Percentiles rank a stretch among this genome's conserved stretches.
Evolutionary conservation across 2,888 invertebrate species (phyloP).

Genomic region (Ischnus inquisitorius): DNA sequence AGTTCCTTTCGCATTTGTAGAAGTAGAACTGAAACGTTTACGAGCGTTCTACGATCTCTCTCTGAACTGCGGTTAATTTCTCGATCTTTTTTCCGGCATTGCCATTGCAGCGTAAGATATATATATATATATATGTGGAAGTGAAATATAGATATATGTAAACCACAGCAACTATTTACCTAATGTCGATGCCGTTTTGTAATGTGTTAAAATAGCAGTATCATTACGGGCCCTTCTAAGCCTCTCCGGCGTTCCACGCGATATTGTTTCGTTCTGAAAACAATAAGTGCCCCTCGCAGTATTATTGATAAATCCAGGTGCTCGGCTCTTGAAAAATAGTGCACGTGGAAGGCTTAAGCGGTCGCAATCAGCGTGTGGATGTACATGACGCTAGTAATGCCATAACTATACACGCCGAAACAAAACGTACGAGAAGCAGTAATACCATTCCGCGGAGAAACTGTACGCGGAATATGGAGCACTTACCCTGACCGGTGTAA

Average conservation of each 20-base stretch:
- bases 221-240: slow-evolving; percentile 13
- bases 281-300: slow-evolving; percentile 19
- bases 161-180: background rate
- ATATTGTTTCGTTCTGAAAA: slow-evolving; percentile 24
- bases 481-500: slow-evolving; percentile 76
- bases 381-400: background rate
- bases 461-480: slow-evolving; percentile 77
- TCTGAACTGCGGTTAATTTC: slow-evolving; percentile 40
- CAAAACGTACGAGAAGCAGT: slow-evolving; percentile 32
- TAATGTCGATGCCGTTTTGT: slow-evolving; percentile 1
- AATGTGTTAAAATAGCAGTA: slow-evolving; percentile 35
- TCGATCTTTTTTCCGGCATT: slow-evolving; percentile 31
- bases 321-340: background rate
- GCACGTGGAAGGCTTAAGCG: slow-evolving; percentile 19
- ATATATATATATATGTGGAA: background rate
- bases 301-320: slow-evolving; percentile 39
- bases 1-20: background rate
- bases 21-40: slow-evolving; percentile 38
- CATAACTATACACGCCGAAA: background rate
- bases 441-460: slow-evolving; percentile 68
- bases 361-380: background rate
- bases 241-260: background rate
- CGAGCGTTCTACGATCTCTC: slow-evolving; percentile 32
- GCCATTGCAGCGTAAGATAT: slow-evolving; percentile 1
- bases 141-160: background rate